Conservation (phyloP, 2,113 vertebrate species). For the Oncorhynchus gorbuscha region DNA sequence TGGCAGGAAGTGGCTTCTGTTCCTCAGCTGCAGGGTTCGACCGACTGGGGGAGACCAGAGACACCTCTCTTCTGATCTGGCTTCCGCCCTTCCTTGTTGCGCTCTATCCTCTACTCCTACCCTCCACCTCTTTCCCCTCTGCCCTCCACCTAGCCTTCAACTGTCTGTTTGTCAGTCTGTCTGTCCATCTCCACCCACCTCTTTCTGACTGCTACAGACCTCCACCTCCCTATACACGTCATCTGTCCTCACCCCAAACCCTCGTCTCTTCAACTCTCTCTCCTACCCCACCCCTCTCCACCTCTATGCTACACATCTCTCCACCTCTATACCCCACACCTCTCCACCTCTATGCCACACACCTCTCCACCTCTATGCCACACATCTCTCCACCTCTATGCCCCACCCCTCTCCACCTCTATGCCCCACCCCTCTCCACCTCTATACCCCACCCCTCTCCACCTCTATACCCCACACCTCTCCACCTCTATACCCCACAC, state of each 20-base stretch:
- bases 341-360: too few species aligned
- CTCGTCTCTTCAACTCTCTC: too few species aligned
- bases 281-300: too few species aligned
- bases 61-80: slow-evolving; percentile 19
- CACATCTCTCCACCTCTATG: too few species aligned
- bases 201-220: neutral
- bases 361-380: too few species aligned
- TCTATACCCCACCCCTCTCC: too few species aligned
- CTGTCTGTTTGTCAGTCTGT: slow-evolving; percentile 11
- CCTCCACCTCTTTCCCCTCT: too few species aligned
- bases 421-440: neutral
- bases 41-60: slow-evolving; percentile 46
- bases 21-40: slow-evolving; percentile 43
- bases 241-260: neutral
- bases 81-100: slow-evolving; percentile 12
- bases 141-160: neutral
- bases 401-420: too few species aligned
- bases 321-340: too few species aligned
- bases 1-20: slow-evolving; percentile 96
- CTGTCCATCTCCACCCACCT: neutral
- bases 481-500: rapidly evolving
- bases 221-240: neutral
- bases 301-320: too few species aligned
- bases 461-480: too few species aligned
- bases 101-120: neutral